Evolutionary conservation across 2,888 invertebrate genomes (phyloP), one percentile per base, ranked within the genome.

Genomic region (Argyresthia albistria): DNA sequence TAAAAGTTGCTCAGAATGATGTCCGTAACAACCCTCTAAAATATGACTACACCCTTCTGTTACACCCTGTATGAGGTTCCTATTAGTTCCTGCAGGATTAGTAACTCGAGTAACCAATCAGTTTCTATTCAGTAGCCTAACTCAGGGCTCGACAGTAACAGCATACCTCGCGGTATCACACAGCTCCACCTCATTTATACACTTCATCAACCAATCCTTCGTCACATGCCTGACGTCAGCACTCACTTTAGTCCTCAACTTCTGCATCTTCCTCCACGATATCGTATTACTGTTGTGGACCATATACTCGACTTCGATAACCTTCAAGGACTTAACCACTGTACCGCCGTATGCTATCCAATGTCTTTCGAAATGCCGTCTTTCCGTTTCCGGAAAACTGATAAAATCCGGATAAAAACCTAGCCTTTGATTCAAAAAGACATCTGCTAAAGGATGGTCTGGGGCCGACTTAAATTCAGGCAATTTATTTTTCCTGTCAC

Each of bases 341-440:
- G 58, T 69, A 1, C 91, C 91, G 3, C 90, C 90, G 56, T 89
- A 90, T 1, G 92, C 92, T 50, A 92, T 81, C 82, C 93, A 91
- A 73, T 91, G 91, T 59, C 92, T 83, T 62, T 86, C 87, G 53
- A 81, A 81, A 60, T 70, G 61, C 11, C 56, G 60, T 51, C 79
- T 68, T 58, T 83, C 81, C 0, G 72, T 64, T 57, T 83, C 82
- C 0, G 77, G 58, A 57, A 86, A 76, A 57, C 78, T 79, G 55
- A 84, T 72, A 49, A 81, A 83, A 55, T 86, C 84, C n/a, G 87
- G 87, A 61, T 83, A 86, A 54, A 87, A 86, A 4, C 78, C 84
- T 54, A 87, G 53, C 49, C 62, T 67, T 65, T 77, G 76, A 55
- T 72, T 62, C 60, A 64, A 61, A 53, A 86, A 87, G 8, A 62